Conservation (phyloP, 2,113 vertebrate genomes). For the Rhadina sibilatrix region DNA sequence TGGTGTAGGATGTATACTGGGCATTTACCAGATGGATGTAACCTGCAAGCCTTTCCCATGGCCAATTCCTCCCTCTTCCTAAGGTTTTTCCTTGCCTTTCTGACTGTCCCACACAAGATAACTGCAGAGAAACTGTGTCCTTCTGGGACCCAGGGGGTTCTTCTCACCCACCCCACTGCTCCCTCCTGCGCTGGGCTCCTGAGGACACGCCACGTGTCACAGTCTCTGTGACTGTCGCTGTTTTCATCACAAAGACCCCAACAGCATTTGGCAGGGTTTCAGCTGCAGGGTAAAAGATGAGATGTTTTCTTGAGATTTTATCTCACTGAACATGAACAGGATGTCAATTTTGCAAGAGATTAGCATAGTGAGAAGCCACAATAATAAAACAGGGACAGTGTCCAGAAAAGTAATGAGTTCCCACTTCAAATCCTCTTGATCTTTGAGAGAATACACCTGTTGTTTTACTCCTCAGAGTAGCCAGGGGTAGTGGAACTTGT, state of each 20-base stretch:
- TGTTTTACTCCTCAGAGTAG: neutral
- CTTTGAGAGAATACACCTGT: neutral
- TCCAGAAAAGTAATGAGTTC: neutral
- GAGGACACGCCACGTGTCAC: fast-evolving
- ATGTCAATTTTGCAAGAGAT: neutral
- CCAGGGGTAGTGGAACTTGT: neutral
- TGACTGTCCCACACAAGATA: neutral
- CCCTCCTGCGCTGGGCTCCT: neutral
- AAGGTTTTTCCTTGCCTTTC: neutral
- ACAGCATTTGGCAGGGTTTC: neutral
- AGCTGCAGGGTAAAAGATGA: neutral
- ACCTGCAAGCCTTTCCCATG: neutral
- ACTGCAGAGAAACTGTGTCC: neutral
- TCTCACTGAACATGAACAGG: neutral
- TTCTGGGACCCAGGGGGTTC: neutral
- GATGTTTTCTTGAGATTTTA: neutral
- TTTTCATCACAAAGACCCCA: neutral
- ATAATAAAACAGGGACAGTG: neutral
- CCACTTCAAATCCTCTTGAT: neutral
- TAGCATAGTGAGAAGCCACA: neutral
- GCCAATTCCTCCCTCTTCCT: neutral
- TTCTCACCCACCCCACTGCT: neutral
- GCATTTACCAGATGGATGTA: neutral
- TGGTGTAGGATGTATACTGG: neutral
- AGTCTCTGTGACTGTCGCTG: neutral